These are phyloP conservation scores for Ophioderma brevispina DNA, from an alignment of 35 echinoderm and acorn worm species.

Conservation along the genomic window DNA sequence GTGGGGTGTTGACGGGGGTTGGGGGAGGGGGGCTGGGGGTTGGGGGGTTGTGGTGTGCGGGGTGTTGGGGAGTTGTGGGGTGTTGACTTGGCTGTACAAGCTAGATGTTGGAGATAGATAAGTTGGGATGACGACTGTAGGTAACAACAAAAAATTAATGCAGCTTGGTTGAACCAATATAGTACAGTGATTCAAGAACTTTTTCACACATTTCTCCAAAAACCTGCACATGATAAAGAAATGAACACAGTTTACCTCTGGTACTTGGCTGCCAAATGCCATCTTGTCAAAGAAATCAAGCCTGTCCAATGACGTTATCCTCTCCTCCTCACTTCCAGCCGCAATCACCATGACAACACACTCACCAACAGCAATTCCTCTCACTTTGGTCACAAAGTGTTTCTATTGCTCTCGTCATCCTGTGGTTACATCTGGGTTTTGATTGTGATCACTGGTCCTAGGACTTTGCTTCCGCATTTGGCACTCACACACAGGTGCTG, in stretches of 20 bases:
- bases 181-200: too few species aligned
- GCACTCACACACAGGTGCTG: background rate
- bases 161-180: too few species aligned
- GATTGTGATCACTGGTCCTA: background rate
- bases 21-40: too few species aligned
- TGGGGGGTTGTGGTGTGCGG: too few species aligned
- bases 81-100: too few species aligned
- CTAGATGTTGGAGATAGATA: too few species aligned
- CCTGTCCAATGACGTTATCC: background rate
- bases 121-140: too few species aligned
- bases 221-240: too few species aligned
- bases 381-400: background rate
- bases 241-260: background rate
- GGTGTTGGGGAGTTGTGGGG: too few species aligned
- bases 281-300: background rate
- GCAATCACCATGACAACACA: background rate
- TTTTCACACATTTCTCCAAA: too few species aligned
- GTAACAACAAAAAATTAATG: too few species aligned
- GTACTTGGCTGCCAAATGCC: background rate
- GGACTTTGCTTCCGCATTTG: background rate
- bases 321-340: background rate
- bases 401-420: background rate
- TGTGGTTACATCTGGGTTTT: background rate
- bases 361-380: background rate
- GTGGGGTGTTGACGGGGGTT: too few species aligned